A percentile compares a stretch with the other conserved stretches of the same genome.
These are phyloP conservation scores for Orussus abietinus DNA, from an alignment of 1,140 invertebrate genomes.

Conservation along the genomic window DNA sequence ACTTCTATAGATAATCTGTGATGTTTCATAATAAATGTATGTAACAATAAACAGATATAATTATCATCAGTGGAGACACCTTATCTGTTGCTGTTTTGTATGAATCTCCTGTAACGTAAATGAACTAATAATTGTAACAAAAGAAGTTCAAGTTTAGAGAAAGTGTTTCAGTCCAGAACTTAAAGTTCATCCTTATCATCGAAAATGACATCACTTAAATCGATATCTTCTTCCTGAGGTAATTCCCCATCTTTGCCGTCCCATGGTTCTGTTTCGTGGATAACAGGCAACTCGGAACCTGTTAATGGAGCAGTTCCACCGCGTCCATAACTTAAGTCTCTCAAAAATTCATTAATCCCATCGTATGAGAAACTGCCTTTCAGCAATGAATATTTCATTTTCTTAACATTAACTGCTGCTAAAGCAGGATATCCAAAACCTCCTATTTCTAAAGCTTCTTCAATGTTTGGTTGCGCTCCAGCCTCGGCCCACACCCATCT, in stretches of 20 bases:
- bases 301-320: slow-evolving; percentile 88
- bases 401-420: slow-evolving; percentile 94
- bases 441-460: slow-evolving; percentile 89
- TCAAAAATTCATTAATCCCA: slow-evolving; percentile 92
- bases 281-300: slow-evolving; percentile 78
- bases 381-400: slow-evolving; percentile 93
- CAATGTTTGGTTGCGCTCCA: slow-evolving; percentile 75
- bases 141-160: no score
- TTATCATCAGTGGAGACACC: no score
- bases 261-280: slow-evolving; percentile 77
- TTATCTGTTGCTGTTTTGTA: no score
- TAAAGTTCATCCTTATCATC: slow-evolving; percentile 85
- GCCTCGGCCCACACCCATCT: slow-evolving; percentile 96
- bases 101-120: no score
- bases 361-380: slow-evolving; percentile 91
- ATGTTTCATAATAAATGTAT: no score
- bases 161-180: slow-evolving; percentile 30
- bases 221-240: slow-evolving; percentile 87
- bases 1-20: no score
- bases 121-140: no score
- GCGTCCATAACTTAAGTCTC: slow-evolving; percentile 92
- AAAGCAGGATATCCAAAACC: slow-evolving; percentile 90
- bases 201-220: slow-evolving; percentile 85
- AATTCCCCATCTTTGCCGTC: slow-evolving; percentile 95
- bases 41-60: no score